Percentiles rank a stretch among this genome's conserved stretches.
phyloP scores from a whole-genome alignment of 1,140 invertebrate species.

The Eupristina koningsbergeri region DNA sequence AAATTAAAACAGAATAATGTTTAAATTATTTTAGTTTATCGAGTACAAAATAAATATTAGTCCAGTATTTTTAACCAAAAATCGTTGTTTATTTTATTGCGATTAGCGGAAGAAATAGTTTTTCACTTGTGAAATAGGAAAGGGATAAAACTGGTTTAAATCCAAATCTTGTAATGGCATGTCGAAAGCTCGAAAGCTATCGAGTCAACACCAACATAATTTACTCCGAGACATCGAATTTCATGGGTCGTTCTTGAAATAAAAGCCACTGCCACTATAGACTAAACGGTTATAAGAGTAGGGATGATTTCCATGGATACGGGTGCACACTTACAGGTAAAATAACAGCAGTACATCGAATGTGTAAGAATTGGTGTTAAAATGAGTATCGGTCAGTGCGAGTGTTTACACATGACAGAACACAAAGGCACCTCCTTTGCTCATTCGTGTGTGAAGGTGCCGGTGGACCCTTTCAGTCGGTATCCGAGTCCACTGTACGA shows the following conservation, averaged over 20 bases:
- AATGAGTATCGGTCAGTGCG: neutral
- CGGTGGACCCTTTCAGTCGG: slow-evolving; percentile 77
- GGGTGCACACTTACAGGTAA: slow-evolving; percentile 20
- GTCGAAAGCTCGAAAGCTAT: neutral
- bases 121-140: no score
- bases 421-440: slow-evolving; percentile 67
- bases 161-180: neutral
- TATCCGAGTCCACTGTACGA: slow-evolving; percentile 79
- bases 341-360: slow-evolving; percentile 35
- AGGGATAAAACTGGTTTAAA: neutral
- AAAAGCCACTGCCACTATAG: neutral
- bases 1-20: no score
- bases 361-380: neutral
- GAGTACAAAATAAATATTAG: no score
- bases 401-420: slow-evolving; percentile 60
- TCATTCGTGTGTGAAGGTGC: slow-evolving; percentile 78
- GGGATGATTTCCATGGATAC: slow-evolving; percentile 28
- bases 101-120: no score
- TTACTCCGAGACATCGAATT: neutral
- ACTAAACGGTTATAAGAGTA: neutral
- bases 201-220: neutral
- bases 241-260: neutral
- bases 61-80: no score
- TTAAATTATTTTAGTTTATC: no score
- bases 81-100: no score